phyloP scores from a whole-genome alignment of 2,888 invertebrate species.

The Ormyrus rosae region DNA sequence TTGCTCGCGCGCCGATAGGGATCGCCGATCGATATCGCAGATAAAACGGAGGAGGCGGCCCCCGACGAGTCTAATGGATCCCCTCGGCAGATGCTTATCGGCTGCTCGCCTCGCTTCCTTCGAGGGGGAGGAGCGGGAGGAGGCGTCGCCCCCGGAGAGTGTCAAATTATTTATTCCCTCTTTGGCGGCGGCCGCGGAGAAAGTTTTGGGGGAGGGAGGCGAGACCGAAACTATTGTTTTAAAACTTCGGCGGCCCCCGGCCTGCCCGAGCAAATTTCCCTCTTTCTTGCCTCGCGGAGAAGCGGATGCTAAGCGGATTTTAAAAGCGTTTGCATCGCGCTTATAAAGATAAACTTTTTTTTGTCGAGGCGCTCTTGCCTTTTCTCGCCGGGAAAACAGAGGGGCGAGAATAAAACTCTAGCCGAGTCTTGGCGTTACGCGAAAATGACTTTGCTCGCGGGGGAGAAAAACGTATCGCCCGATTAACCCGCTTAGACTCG shows the following conservation, averaged over 20 bases:
- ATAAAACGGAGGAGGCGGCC: slow-evolving; percentile 35
- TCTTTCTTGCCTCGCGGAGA: neutral
- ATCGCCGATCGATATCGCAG: slow-evolving; percentile 67
- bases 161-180: slow-evolving; percentile 51
- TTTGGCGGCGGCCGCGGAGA: neutral
- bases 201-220: neutral
- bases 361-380: too few species aligned
- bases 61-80: slow-evolving; percentile 61
- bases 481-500: too few species aligned
- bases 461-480: too few species aligned
- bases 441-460: too few species aligned
- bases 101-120: neutral
- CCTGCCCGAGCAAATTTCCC: too few species aligned
- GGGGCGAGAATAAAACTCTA: too few species aligned
- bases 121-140: neutral
- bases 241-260: slow-evolving; percentile 2
- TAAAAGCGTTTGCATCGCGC: slow-evolving; percentile 19
- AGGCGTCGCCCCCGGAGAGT: slow-evolving; percentile 15
- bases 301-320: slow-evolving; percentile 23
- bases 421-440: too few species aligned
- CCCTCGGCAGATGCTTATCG: slow-evolving; percentile 28
- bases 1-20: slow-evolving; percentile 61
- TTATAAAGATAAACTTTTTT: neutral
- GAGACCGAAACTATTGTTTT: slow-evolving; percentile 35
- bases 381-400: too few species aligned